Evolutionary conservation across 2,888 invertebrate species (phyloP).

Genomic region (Netelia virgata): DNA sequence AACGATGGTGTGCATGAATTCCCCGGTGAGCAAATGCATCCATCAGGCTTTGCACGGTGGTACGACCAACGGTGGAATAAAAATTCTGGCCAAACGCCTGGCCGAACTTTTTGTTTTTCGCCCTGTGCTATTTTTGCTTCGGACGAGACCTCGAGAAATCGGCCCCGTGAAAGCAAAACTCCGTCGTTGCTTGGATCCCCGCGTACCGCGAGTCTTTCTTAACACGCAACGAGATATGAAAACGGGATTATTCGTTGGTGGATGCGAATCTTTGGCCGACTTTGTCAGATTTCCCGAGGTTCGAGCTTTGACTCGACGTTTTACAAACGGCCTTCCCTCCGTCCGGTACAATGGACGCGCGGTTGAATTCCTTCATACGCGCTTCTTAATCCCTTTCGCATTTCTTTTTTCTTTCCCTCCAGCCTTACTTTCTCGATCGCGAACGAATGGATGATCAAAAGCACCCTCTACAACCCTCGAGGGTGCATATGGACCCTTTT

Average conservation of each 20-base stretch:
- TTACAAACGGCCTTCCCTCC: background rate
- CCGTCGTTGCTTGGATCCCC: background rate
- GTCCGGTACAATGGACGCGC: background rate
- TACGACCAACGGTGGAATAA: background rate
- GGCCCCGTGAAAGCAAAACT: too few species aligned
- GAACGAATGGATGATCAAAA: background rate
- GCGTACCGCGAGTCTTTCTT: background rate
- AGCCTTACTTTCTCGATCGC: background rate
- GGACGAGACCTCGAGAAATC: background rate
- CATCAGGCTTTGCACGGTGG: background rate
- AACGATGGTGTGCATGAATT: background rate
- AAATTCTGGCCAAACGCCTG: background rate
- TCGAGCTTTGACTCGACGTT: background rate
- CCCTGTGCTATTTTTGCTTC: background rate
- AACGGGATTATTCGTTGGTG: background rate
- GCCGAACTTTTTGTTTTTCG: background rate
- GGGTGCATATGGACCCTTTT: background rate
- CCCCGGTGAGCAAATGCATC: constrained; percentile 8
- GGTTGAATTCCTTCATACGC: background rate
- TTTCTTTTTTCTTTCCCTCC: background rate
- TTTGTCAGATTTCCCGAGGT: background rate
- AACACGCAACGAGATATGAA: background rate
- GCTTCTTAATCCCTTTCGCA: background rate
- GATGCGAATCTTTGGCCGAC: constrained; percentile 20
- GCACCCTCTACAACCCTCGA: background rate